Conservation (phyloP, 2,797 vertebrate genomes). For the Chanos chanos region DNA sequence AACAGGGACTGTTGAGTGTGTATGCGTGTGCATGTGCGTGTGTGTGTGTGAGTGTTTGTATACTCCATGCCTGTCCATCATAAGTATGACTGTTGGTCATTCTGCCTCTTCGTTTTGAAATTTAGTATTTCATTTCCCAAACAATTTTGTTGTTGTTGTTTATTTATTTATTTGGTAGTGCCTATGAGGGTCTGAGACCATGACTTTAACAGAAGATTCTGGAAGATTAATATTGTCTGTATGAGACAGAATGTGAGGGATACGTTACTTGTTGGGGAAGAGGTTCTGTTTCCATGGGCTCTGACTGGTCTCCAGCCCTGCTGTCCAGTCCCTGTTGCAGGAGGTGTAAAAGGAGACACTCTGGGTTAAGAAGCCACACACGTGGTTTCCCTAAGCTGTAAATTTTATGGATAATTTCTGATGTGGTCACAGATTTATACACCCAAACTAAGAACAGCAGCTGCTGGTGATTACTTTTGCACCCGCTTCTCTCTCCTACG, state of each 20-base stretch:
- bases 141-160: too few relatives aligned
- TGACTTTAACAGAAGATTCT: too few relatives aligned
- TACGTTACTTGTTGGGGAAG: constrained; percentile 7
- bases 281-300: constrained; percentile 20
- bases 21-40: too few relatives aligned
- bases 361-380: constrained; percentile 67
- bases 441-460: constrained; percentile 56
- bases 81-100: too few relatives aligned
- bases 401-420: constrained; percentile 76
- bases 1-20: too few relatives aligned
- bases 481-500: constrained; percentile 38
- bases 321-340: constrained; percentile 37
- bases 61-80: too few relatives aligned
- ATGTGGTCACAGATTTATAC: constrained; percentile 73
- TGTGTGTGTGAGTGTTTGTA: too few relatives aligned
- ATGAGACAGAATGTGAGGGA: constrained; percentile 8
- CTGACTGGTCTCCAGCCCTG: constrained; percentile 8
- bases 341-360: constrained; percentile 41
- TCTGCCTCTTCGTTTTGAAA: too few relatives aligned
- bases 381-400: constrained; percentile 68
- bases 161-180: too few relatives aligned
- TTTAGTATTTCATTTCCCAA: too few relatives aligned
- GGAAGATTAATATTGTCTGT: constrained; percentile 11
- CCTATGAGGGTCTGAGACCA: too few relatives aligned
- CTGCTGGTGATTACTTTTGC: constrained; percentile 65